Percentiles rank a stretch among this genome's conserved stretches.
Conservation (phyloP, 2,888 invertebrate species). For the Agriopis aurantiaria region DNA sequence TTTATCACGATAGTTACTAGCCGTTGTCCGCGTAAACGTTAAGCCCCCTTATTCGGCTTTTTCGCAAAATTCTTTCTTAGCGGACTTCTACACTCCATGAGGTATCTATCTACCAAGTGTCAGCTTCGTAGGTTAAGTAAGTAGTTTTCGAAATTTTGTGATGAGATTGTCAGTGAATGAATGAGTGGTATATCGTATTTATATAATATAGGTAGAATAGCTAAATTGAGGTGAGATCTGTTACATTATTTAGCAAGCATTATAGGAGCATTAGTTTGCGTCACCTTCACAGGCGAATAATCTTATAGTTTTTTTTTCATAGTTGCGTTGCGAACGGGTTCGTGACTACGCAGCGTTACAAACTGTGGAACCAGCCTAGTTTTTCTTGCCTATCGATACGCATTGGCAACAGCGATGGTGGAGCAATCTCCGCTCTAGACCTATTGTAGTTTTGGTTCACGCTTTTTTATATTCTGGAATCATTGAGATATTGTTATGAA, state of each 20-base stretch:
- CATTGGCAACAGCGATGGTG: constrained; percentile 57
- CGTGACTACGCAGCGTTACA: constrained; percentile 26
- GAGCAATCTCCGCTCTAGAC: constrained; percentile 59
- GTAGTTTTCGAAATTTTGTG: no score
- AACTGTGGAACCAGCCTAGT: constrained; percentile 53
- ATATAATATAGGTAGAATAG: no score
- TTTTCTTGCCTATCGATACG: constrained; percentile 64
- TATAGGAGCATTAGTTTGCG: constrained; percentile 43
- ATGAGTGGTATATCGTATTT: no score
- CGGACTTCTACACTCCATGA: no score
- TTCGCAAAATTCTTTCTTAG: no score
- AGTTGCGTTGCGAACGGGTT: constrained; percentile 56
- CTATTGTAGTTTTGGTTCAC: constrained; percentile 62
- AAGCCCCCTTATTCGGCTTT: no score
- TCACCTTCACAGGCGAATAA: constrained; percentile 45
- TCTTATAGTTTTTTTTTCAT: constrained; percentile 52
- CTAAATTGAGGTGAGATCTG: neutral
- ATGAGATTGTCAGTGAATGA: no score
- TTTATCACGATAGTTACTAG: neutral
- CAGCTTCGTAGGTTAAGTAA: no score
- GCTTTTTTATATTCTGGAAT: constrained; percentile 53
- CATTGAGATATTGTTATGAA: constrained; percentile 49
- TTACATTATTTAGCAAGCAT: constrained; percentile 38
- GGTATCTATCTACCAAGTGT: no score
- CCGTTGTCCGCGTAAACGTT: no score